Percentiles rank a stretch among this genome's conserved stretches.
phyloP scores from a whole-genome alignment of 2,797 vertebrate genomes.

The Smutsia temminckii region DNA sequence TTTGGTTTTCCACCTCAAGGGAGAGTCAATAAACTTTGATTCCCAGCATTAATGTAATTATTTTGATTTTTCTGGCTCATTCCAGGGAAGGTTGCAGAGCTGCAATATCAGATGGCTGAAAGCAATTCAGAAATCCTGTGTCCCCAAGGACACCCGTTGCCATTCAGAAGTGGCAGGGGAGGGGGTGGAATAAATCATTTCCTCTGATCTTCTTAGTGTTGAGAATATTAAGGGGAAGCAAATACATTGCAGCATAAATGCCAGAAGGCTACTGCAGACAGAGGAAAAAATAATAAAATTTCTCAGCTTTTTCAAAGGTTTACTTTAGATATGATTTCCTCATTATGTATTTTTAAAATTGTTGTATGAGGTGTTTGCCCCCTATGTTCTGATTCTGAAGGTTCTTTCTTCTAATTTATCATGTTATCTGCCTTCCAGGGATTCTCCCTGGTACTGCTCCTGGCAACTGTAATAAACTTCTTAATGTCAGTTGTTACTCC shows the following conservation, averaged over 20 bases:
- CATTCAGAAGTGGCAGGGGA: conserved; percentile 83
- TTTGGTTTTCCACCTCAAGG: conserved; percentile 86
- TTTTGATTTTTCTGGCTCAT: conserved; percentile 83
- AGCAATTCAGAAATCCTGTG: conserved; percentile 86
- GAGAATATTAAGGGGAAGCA: conserved; percentile 82
- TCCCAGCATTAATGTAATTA: conserved; percentile 87
- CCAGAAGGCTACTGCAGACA: conserved; percentile 76
- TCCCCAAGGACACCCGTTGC: conserved; percentile 83
- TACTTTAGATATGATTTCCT: conserved; percentile 48
- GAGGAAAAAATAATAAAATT: conserved; percentile 53
- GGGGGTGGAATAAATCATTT: conserved; percentile 88
- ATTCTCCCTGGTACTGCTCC: conserved; percentile 3
- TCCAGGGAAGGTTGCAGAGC: conserved; percentile 81
- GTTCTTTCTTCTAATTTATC: conserved; percentile 18
- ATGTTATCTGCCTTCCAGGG: conserved; percentile 37
- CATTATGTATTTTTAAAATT: conserved; percentile 54
- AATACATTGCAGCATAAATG: conserved; percentile 74
- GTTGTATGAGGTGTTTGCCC: not conserved
- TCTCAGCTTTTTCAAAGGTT: conserved; percentile 69
- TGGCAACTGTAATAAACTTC: conserved; percentile 49
- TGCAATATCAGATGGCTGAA: conserved; percentile 86
- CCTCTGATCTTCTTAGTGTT: conserved; percentile 86
- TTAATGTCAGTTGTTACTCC: conserved; percentile 50
- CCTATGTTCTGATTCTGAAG: not conserved
- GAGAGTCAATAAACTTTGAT: conserved; percentile 89